A percentile compares a stretch with the other conserved stretches of the same genome.
Conservation (phyloP, 2,888 invertebrate species). For the Mellilla xanthometata region DNA sequence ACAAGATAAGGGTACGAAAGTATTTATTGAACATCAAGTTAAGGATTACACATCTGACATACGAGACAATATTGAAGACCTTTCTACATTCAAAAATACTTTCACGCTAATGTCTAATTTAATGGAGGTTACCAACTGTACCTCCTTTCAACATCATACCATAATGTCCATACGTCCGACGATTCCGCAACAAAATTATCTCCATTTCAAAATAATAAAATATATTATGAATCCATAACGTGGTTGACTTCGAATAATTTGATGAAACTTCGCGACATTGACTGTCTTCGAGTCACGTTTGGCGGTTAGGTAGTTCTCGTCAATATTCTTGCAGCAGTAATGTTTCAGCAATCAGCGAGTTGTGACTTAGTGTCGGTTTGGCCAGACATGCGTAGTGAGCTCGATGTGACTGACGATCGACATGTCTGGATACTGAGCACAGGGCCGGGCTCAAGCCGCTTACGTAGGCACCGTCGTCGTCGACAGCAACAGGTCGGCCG, state of each 20-base stretch:
- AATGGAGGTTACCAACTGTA: conserved; percentile 12
- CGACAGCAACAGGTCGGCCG: conserved; percentile 45
- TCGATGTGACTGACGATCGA: conserved; percentile 8
- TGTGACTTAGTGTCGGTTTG: conserved; percentile 9
- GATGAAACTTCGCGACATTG: conserved; percentile 13
- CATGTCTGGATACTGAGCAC: neutral
- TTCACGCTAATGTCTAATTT: conserved; percentile 32
- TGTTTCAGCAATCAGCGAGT: no score
- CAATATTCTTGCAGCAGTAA: conserved; percentile 6
- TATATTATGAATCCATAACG: conserved; percentile 5
- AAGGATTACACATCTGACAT: conserved; percentile 53
- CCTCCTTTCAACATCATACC: conserved; percentile 10
- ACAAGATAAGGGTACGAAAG: conserved; percentile 43
- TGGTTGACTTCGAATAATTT: conserved; percentile 11
- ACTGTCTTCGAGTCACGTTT: conserved; percentile 8
- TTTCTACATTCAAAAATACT: conserved; percentile 49
- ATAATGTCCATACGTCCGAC: conserved; percentile 2
- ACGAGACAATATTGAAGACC: conserved; percentile 48
- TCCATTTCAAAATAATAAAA: conserved; percentile 9
- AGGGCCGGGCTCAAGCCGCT: neutral
- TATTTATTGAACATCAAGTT: conserved; percentile 71
- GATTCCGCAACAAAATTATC: conserved; percentile 10
- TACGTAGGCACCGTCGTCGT: conserved; percentile 34
- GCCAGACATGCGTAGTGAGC: conserved; percentile 18
- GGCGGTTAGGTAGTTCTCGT: conserved; percentile 10